These are phyloP conservation scores for Steatornis caripensis DNA, from an alignment of 2,113 vertebrate species.

Conservation along the genomic window DNA sequence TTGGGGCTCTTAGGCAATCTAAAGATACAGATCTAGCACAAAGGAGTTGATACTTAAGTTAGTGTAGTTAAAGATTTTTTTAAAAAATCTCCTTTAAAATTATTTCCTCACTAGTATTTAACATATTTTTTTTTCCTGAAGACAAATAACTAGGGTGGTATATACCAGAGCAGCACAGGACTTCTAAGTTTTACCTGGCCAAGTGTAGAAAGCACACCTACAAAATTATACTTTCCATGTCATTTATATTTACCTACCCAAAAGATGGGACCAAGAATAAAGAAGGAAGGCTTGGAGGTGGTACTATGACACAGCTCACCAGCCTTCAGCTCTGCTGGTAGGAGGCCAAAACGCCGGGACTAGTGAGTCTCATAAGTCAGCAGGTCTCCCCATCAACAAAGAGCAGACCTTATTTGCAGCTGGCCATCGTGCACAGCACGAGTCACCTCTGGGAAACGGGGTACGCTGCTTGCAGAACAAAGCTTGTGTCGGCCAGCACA, in stretches of 20 bases:
- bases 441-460: background rate
- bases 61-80: background rate
- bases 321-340: background rate
- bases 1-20: background rate
- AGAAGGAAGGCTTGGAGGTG: background rate
- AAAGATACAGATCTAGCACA: background rate
- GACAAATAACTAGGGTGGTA: background rate
- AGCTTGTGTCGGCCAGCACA: background rate
- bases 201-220: background rate
- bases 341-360: background rate
- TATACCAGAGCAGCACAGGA: background rate
- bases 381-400: background rate
- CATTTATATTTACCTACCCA: background rate
- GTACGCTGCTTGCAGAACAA: background rate
- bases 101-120: background rate
- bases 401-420: background rate
- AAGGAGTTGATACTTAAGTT: background rate
- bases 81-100: background rate
- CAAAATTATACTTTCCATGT: background rate
- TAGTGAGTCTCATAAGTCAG: background rate
- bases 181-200: background rate
- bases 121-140: background rate
- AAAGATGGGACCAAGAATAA: background rate
- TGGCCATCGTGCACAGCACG: background rate
- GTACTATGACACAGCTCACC: background rate